Percentiles rank a stretch among this genome's conserved stretches.
phyloP scores from a whole-genome alignment of 2,113 vertebrate species.

The Arizona elegans region DNA sequence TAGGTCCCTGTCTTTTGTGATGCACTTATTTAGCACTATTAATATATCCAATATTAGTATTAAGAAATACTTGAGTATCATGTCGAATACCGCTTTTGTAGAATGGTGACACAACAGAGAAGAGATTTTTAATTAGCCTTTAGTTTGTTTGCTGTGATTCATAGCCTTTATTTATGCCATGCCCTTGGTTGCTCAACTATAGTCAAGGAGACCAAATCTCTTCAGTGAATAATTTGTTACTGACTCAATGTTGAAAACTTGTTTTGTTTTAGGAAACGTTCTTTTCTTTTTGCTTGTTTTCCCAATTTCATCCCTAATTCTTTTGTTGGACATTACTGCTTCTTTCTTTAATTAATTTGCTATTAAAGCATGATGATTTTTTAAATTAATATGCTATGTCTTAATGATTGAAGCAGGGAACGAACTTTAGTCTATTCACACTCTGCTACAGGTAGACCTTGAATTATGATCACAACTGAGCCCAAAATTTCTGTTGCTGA shows the following conservation, averaged over 20 bases:
- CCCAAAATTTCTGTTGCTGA: neutral
- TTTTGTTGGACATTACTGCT: neutral
- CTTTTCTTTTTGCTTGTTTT: neutral
- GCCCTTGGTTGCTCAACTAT: neutral
- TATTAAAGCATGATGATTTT: neutral
- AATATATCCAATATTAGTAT: neutral
- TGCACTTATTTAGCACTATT: neutral
- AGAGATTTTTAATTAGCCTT: neutral
- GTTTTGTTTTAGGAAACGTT: neutral
- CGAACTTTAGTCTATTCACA: neutral
- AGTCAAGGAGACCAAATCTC: neutral
- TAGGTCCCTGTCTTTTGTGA: neutral
- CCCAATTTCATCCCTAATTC: neutral
- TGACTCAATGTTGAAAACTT: neutral
- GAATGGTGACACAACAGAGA: neutral
- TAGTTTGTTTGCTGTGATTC: neutral
- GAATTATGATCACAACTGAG: neutral
- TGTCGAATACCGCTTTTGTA: neutral
- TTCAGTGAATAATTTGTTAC: neutral
- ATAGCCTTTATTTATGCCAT: neutral
- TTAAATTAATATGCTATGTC: neutral
- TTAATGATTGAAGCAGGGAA: neutral
- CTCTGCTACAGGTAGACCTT: neutral
- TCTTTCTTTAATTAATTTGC: neutral
- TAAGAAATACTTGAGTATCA: neutral